phyloP scores from a whole-genome alignment of 2,113 vertebrate genomes.

The Sphaerodactylus townsendi region DNA sequence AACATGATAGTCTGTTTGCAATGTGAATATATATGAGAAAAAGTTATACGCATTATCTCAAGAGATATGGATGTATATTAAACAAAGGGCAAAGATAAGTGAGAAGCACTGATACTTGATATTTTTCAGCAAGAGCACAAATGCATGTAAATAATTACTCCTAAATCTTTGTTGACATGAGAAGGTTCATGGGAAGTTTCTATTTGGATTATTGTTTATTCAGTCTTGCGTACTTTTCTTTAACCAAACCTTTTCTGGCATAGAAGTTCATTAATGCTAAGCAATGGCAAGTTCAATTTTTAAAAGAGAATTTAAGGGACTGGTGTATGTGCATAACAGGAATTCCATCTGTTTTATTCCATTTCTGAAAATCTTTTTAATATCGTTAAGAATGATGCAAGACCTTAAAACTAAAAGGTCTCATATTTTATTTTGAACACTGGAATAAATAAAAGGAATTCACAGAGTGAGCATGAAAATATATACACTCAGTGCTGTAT shows the following conservation, averaged over 20 bases:
- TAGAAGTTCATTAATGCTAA: slow-evolving; percentile 66
- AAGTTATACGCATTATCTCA: slow-evolving; percentile 39
- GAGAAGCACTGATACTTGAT: slow-evolving; percentile 56
- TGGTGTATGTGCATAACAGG: slow-evolving; percentile 51
- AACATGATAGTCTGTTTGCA: not conserved
- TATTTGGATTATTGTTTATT: slow-evolving; percentile 59
- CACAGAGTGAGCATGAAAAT: not conserved
- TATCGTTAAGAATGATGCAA: slow-evolving; percentile 63
- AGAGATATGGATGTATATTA: slow-evolving; percentile 22
- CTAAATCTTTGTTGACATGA: slow-evolving; percentile 52
- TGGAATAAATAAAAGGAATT: slow-evolving; percentile 53
- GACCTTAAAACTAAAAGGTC: slow-evolving; percentile 43
- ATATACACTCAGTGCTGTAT: not conserved
- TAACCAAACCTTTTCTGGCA: slow-evolving; percentile 56
- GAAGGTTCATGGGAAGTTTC: slow-evolving; percentile 52
- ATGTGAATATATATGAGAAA: not conserved
- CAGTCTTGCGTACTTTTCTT: slow-evolving; percentile 43
- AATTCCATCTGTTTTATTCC: slow-evolving; percentile 57
- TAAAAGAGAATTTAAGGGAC: slow-evolving; percentile 64
- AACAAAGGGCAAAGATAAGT: not conserved
- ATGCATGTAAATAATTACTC: slow-evolving; percentile 66
- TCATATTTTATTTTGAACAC: slow-evolving; percentile 44
- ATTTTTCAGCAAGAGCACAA: slow-evolving; percentile 53
- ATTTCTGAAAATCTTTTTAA: slow-evolving; percentile 51
- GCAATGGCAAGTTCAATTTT: slow-evolving; percentile 65